Conservation (phyloP, 2,797 vertebrate genomes). For the Thamnophis elegans region DNA sequence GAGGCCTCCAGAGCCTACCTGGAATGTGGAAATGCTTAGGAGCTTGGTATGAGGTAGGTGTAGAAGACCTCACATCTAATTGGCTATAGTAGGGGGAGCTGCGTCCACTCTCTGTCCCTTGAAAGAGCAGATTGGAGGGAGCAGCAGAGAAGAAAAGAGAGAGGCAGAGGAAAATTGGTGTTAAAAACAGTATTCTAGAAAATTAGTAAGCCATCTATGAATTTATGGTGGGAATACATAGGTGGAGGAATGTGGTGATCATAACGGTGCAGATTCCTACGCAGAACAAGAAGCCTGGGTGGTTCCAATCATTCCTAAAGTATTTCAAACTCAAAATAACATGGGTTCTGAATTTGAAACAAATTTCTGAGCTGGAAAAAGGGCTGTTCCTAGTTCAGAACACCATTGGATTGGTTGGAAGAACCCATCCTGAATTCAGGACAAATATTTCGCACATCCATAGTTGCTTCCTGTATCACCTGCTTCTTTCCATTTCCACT, state of each 20-base stretch:
- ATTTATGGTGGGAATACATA: neutral
- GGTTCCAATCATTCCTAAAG: neutral
- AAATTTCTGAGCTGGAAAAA: neutral
- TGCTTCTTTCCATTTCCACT: neutral
- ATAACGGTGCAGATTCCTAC: neutral
- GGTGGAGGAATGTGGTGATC: conserved; percentile 1
- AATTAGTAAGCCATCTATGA: conserved; percentile 23
- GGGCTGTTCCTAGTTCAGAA: neutral
- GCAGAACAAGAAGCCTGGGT: neutral
- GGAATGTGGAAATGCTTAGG: conserved; percentile 99
- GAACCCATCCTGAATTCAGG: neutral
- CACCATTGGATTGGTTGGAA: neutral
- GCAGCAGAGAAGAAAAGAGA: conserved; percentile 62
- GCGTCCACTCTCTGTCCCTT: conserved; percentile 97
- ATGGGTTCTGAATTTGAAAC: neutral
- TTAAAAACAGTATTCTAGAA: conserved; percentile 62
- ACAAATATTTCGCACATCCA: neutral
- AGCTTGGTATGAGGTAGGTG: conserved; percentile 94
- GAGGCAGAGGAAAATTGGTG: conserved; percentile 71
- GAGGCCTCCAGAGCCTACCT: conserved; percentile 83
- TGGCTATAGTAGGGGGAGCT: conserved; percentile 98
- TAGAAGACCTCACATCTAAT: conserved; percentile 91
- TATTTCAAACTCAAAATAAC: neutral
- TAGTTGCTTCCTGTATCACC: neutral
- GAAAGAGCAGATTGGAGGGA: conserved; percentile 72